Evolutionary conservation across 2,113 vertebrate species (phyloP).

Genomic region (Corythornis vintsioides): DNA sequence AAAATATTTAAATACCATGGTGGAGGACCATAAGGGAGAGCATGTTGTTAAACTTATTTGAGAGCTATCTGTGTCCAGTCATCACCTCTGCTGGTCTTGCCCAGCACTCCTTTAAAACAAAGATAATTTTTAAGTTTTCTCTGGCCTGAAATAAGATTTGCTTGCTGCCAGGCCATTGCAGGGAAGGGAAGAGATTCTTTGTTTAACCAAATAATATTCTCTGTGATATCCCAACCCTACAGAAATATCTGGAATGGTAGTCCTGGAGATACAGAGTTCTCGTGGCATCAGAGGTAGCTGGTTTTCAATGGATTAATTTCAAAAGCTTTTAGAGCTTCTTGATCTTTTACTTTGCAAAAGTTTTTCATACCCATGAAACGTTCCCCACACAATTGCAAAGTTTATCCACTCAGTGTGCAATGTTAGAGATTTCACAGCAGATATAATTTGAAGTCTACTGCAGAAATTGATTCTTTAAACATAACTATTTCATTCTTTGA

Average conservation of each 20-base stretch:
- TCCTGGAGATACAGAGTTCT: too few species aligned
- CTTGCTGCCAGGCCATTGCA: accelerated
- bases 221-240: background rate
- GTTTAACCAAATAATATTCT: background rate
- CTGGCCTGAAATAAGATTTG: background rate
- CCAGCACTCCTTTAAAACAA: background rate
- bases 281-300: background rate
- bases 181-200: background rate
- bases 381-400: background rate
- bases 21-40: background rate
- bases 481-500: background rate
- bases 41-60: background rate
- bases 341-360: background rate
- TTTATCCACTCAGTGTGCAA: accelerated
- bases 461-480: background rate
- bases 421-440: background rate
- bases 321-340: background rate
- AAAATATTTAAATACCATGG: background rate
- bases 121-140: accelerated
- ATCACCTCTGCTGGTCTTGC: background rate
- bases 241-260: background rate
- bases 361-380: background rate
- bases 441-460: background rate
- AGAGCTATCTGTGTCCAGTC: background rate
- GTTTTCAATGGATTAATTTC: background rate